phyloP scores from a whole-genome alignment of 2,888 invertebrate genomes.

The Mactromeris polynyma region DNA sequence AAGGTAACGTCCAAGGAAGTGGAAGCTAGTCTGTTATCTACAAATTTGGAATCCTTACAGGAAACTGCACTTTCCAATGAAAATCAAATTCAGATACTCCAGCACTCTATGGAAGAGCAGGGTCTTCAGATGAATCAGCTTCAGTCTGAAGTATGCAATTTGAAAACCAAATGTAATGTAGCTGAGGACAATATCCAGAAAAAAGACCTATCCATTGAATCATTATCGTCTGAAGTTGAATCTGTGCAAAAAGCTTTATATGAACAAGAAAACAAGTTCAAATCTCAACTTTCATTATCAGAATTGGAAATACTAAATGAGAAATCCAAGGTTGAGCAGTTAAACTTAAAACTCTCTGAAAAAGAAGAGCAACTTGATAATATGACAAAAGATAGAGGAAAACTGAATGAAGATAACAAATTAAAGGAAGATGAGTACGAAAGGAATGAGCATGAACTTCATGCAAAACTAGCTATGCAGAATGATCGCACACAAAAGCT shows the following conservation, averaged over 20 bases:
- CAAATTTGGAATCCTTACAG: neutral
- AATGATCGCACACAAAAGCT: constrained; percentile 5
- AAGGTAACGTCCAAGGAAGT: neutral
- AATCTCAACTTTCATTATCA: neutral
- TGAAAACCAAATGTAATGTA: neutral
- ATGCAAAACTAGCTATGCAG: constrained; percentile 5
- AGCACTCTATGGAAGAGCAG: neutral
- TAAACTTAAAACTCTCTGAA: neutral
- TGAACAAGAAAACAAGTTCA: neutral
- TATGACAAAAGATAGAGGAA: neutral
- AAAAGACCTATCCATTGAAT: neutral
- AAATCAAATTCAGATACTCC: neutral
- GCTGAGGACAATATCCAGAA: neutral
- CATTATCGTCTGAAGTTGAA: neutral
- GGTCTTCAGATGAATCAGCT: neutral
- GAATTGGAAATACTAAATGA: neutral
- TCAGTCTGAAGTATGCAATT: neutral
- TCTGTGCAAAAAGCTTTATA: neutral
- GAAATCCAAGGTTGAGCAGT: neutral
- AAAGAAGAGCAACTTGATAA: neutral
- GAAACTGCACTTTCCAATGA: neutral
- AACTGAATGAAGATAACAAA: neutral
- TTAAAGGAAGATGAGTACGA: neutral
- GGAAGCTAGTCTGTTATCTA: neutral
- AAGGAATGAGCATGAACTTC: neutral